Evolutionary conservation across 2,797 vertebrate genomes (phyloP).

Genomic region (Trachurus trachurus): DNA sequence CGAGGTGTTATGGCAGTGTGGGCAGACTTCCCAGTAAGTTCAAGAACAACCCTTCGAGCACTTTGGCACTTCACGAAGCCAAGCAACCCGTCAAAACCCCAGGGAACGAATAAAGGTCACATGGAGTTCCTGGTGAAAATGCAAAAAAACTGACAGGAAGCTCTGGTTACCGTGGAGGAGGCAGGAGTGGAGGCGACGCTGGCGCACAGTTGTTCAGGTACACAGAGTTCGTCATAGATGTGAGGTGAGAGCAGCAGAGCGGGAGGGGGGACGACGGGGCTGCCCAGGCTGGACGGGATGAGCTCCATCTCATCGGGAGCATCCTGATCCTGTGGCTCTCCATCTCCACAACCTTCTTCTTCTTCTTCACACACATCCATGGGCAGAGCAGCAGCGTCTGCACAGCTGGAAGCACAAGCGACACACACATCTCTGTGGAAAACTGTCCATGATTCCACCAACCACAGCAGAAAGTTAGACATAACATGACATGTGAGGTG

Average conservation of each 20-base stretch:
- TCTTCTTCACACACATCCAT: constrained; percentile 17
- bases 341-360: not conserved
- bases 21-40: constrained; percentile 33
- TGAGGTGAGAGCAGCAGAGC: constrained; percentile 38
- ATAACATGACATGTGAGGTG: not conserved
- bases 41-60: constrained; percentile 22
- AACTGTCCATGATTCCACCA: not conserved
- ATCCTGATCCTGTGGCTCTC: not conserved
- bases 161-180: constrained; percentile 69
- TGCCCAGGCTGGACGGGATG: constrained; percentile 82
- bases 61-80: constrained; percentile 12
- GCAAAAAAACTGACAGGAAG: constrained; percentile 16
- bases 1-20: constrained; percentile 26
- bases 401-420: constrained; percentile 59
- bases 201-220: not conserved
- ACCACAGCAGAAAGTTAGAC: not conserved
- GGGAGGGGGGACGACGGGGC: constrained; percentile 62
- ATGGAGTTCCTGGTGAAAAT: not conserved
- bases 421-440: not conserved
- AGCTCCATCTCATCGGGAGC: constrained; percentile 48
- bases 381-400: constrained; percentile 25
- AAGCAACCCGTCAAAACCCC: constrained; percentile 13
- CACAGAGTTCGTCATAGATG: not conserved
- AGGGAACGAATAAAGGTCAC: not conserved
- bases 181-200: constrained; percentile 54